Evolutionary conservation across 1,140 invertebrate species (phyloP).

Genomic region (Nomia melanderi): DNA sequence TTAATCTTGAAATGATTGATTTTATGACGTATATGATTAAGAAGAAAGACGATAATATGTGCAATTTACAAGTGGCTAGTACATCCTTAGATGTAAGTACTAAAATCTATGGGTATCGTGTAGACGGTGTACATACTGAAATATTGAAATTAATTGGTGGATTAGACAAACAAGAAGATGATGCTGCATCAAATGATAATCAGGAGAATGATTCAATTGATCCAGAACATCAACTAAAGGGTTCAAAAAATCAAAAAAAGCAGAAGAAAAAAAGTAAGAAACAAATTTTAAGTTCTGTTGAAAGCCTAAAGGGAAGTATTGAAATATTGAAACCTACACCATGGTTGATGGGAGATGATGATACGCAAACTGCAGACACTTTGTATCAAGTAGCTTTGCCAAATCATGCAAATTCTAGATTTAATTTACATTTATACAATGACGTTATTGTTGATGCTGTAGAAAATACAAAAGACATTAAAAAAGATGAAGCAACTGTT

Average conservation of each 20-base stretch:
- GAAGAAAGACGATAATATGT: constrained; percentile 85
- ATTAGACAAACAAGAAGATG: constrained; percentile 80
- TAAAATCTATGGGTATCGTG: constrained; percentile 91
- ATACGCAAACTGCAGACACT: constrained; percentile 73
- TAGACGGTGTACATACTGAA: constrained; percentile 89
- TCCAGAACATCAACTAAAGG: constrained; percentile 12
- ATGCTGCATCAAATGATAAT: constrained; percentile 73
- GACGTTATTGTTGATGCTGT: constrained; percentile 64
- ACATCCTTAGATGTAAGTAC: constrained; percentile 90
- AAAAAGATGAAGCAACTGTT: background rate
- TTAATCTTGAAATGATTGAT: constrained; percentile 91
- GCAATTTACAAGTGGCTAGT: constrained; percentile 88
- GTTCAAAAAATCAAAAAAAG: constrained; percentile 68
- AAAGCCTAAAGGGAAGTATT: constrained; percentile 76
- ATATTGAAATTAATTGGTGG: constrained; percentile 88
- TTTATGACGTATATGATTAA: constrained; percentile 88
- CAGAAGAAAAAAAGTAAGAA: constrained; percentile 67
- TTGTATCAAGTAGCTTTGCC: constrained; percentile 71
- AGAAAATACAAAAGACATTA: background rate
- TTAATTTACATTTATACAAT: constrained; percentile 64
- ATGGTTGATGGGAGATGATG: constrained; percentile 62
- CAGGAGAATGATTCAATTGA: constrained; percentile 65
- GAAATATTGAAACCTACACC: constrained; percentile 71
- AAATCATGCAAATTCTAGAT: constrained; percentile 65
- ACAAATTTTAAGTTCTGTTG: constrained; percentile 71